Evolutionary conservation across 2,888 invertebrate species (phyloP), one percentile per base, ranked within the genome.

Genomic region (Lithophane ornitopus): DNA sequence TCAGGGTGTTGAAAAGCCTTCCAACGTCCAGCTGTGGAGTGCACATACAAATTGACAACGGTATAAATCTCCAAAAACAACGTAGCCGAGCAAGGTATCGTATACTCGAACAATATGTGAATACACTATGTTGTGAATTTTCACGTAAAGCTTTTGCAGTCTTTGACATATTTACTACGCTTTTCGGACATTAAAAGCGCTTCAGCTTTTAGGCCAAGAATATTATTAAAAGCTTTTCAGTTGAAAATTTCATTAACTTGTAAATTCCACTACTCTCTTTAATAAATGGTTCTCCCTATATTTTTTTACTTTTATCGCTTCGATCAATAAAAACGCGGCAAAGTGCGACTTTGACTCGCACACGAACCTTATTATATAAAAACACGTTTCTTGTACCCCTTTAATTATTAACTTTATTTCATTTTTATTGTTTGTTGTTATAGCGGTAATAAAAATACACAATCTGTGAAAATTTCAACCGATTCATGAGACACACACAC

Each of bases 121-220:
- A 22, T 41, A 78, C 26, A 22, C 14, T 34, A n/a, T n/a, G 22
- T 56, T 44, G 14, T 39, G 19, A 44, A 63, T 34, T 56, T n/a
- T 8, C n/a, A 46, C 12, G 19, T 39, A 39, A 34, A 71, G 22
- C 34, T 39, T 52, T 52, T 52, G 9, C 44, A 73, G 39, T 62
- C 19, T 46, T 72, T 61, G 11, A 28, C 14, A 46, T 28, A 41
- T 78, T 41, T 44, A 52, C 19, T 44, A 44, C n/a, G 19, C 26
- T 79, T 62, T 61, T n/a, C 22, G 6, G 4, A 9, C 6, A 52
- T 44, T 34, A 54, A 54, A 78, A 44, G 41, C 70, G 34, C 56
- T 78, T 46, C n/a, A 71, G 34, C 7, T 71, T 61, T 52, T 46
- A 14, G 26, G n/a, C 14, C 19, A n/a, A 39, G 52, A 61, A 39